Evolutionary conservation across 2,797 vertebrate species (phyloP).

Genomic region (Hoplostethus mediterraneus): DNA sequence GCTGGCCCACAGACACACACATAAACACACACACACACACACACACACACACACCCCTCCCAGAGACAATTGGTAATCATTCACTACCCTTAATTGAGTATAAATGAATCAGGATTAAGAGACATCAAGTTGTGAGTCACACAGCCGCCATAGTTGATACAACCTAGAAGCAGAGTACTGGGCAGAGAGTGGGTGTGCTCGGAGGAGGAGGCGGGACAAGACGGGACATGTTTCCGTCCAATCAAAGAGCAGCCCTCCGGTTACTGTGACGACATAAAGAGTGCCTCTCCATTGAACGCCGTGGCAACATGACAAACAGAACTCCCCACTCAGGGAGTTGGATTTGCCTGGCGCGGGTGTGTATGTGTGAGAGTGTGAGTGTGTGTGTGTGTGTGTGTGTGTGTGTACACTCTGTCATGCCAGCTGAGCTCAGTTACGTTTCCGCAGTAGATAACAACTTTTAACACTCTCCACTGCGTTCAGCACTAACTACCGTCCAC

Average conservation of each 20-base stretch:
- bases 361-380: neutral
- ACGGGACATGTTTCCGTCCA: neutral
- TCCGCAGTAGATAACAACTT: constrained; percentile 17
- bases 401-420: neutral
- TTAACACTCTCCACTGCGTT: neutral
- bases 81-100: neutral
- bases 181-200: neutral
- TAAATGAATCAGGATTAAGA: neutral
- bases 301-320: constrained; percentile 48
- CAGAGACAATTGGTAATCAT: neutral
- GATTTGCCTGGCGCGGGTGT: neutral
- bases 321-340: constrained; percentile 2
- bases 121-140: no score
- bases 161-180: neutral
- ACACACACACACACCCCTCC: neutral
- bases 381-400: neutral
- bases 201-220: neutral
- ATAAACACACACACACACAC: neutral
- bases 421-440: constrained; percentile 9
- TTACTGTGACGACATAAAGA: constrained; percentile 38
- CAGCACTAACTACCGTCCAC: neutral
- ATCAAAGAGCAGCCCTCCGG: constrained; percentile 15
- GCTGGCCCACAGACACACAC: neutral
- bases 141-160: neutral
- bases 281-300: constrained; percentile 33